These are phyloP conservation scores for Rhegmatorhina hoffmannsi DNA, from an alignment of 2,113 vertebrate species.

Conservation along the genomic window DNA sequence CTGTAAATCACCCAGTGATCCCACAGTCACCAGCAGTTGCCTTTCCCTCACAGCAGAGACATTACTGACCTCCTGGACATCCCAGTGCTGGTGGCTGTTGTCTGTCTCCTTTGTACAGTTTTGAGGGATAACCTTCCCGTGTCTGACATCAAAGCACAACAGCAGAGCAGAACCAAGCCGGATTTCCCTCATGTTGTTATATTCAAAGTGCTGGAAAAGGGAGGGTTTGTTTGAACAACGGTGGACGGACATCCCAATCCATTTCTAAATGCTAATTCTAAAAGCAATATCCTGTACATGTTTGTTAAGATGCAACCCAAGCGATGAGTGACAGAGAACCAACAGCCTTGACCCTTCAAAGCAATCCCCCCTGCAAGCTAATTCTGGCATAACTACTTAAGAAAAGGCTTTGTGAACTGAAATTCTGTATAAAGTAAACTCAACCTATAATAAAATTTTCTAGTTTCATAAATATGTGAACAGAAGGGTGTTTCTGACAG, in stretches of 20 bases:
- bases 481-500: not conserved
- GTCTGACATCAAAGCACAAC: slow-evolving; percentile 80
- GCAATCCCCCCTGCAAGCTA: not conserved
- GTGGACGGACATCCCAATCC: not conserved
- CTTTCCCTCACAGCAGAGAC: not conserved
- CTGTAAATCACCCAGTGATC: not conserved
- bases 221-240: not conserved
- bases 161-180: slow-evolving; percentile 62
- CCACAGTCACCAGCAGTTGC: not conserved
- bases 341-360: not conserved
- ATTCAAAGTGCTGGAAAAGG: slow-evolving; percentile 80
- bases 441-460: not conserved
- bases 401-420: not conserved
- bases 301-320: not conserved
- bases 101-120: slow-evolving; percentile 71
- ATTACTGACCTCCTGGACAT: slow-evolving; percentile 78
- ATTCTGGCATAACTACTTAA: not conserved
- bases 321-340: not conserved
- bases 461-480: slow-evolving; percentile 39
- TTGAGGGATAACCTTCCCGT: slow-evolving; percentile 76
- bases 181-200: slow-evolving; percentile 79
- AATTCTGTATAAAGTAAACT: not conserved
- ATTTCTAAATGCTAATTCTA: not conserved
- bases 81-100: slow-evolving; percentile 77
- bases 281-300: not conserved